Evolutionary conservation across 2,797 vertebrate genomes (phyloP).

Genomic region (Perodicticus potto): DNA sequence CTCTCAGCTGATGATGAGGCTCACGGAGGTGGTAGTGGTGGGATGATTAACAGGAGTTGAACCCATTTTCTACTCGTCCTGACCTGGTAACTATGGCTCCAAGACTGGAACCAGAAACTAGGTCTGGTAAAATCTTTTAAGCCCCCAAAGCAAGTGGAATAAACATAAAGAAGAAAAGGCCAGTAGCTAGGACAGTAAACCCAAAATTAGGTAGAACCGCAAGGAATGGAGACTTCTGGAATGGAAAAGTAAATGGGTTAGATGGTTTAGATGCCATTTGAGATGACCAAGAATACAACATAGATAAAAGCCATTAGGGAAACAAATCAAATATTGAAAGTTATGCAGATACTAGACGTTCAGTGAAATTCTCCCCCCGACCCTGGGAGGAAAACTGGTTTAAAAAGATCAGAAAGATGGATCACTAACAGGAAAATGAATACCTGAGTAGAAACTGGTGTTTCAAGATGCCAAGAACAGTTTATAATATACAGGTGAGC

Average conservation of each 20-base stretch:
- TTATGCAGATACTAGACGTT: background rate
- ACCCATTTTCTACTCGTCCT: slow-evolving; percentile 49
- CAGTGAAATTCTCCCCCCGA: background rate
- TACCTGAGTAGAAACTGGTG: slow-evolving; percentile 80
- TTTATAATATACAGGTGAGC: background rate
- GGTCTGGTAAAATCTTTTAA: slow-evolving; percentile 14
- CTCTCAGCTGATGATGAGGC: slow-evolving; percentile 7
- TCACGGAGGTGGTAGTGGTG: background rate
- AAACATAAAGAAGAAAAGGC: slow-evolving; percentile 1
- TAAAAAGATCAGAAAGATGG: background rate
- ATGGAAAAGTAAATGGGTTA: slow-evolving; percentile 44
- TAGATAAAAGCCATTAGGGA: background rate
- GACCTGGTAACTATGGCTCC: slow-evolving; percentile 11
- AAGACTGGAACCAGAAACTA: slow-evolving; percentile 23
- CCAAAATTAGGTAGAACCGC: background rate
- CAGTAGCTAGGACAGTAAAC: background rate
- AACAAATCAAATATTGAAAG: background rate
- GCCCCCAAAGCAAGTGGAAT: slow-evolving; percentile 47
- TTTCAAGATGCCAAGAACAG: slow-evolving; percentile 52
- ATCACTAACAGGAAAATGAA: slow-evolving; percentile 37
- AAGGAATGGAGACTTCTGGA: slow-evolving; percentile 45
- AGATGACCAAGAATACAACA: background rate
- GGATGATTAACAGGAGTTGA: background rate
- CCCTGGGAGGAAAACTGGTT: background rate
- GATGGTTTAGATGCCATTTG: background rate